These are phyloP conservation scores for Ornithoptera priamus DNA, from an alignment of 2,888 invertebrate genomes.

Conservation along the genomic window DNA sequence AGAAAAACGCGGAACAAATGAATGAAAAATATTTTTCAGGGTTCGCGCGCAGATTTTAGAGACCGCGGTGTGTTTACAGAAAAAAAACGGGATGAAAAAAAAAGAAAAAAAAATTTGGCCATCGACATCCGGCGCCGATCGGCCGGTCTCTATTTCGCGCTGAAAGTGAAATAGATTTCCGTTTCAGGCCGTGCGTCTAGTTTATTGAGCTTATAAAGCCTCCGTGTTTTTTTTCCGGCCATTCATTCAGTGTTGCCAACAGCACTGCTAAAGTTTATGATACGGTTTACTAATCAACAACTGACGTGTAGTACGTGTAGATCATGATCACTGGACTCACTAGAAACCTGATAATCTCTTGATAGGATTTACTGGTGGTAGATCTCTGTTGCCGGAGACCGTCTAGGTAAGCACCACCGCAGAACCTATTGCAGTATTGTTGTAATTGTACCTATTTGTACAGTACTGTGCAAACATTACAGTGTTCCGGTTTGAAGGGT, in stretches of 20 bases:
- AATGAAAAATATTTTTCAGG: constrained; percentile 51
- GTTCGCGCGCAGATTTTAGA: constrained; percentile 47
- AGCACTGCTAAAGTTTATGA: no score
- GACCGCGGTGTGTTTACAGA: constrained; percentile 40
- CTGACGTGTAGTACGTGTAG: no score
- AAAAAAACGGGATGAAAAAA: constrained; percentile 39
- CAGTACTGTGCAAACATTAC: no score
- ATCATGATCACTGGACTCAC: no score
- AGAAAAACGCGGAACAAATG: constrained; percentile 41
- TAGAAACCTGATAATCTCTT: no score
- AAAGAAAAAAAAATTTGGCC: constrained; percentile 26
- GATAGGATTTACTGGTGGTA: no score
- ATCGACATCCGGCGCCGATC: constrained; percentile 34
- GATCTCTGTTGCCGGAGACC: no score
- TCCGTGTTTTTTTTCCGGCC: not conserved
- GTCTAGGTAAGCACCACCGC: no score
- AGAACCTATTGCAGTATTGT: no score
- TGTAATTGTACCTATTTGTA: no score
- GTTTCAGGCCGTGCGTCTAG: constrained; percentile 29
- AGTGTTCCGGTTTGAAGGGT: no score
- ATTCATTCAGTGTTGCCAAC: not conserved
- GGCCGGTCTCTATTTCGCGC: constrained; percentile 34
- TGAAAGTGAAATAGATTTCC: constrained; percentile 40
- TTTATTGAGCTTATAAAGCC: constrained; percentile 27
- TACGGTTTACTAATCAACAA: no score